phyloP scores from a whole-genome alignment of 2,888 invertebrate genomes.

The Tridacna crocea region DNA sequence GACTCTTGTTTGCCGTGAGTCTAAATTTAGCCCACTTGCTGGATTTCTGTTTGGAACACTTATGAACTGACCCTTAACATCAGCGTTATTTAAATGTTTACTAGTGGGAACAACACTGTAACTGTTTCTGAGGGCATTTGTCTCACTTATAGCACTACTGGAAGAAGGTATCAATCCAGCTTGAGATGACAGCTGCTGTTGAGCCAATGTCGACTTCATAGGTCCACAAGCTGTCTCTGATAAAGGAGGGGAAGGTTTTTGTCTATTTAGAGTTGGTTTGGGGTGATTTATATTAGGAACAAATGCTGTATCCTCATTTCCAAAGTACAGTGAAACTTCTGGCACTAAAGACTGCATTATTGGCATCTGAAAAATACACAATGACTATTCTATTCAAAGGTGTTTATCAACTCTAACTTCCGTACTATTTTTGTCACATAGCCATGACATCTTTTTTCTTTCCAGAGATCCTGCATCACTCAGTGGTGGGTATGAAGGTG shows the following conservation, averaged over 20 bases:
- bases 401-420: not conserved
- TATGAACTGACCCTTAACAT: not conserved
- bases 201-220: not conserved
- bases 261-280: constrained; percentile 7
- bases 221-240: not conserved
- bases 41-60: constrained; percentile 10
- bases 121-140: constrained; percentile 2
- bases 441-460: no score
- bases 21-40: not conserved
- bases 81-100: not conserved
- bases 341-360: constrained; percentile 79
- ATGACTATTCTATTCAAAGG: not conserved
- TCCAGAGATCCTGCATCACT: no score
- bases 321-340: constrained; percentile 82
- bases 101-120: not conserved
- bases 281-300: constrained; percentile 55
- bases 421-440: not conserved
- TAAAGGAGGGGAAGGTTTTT: not conserved
- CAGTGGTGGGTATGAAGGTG: no score
- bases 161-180: not conserved
- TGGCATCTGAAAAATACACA: constrained; percentile 68
- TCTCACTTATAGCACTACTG: not conserved
- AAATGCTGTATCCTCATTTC: constrained; percentile 54
- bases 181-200: constrained; percentile 2
- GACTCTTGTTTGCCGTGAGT: not conserved